phyloP scores from a whole-genome alignment of 2,888 invertebrate genomes.

The Brachypalpus laphriformis region DNA sequence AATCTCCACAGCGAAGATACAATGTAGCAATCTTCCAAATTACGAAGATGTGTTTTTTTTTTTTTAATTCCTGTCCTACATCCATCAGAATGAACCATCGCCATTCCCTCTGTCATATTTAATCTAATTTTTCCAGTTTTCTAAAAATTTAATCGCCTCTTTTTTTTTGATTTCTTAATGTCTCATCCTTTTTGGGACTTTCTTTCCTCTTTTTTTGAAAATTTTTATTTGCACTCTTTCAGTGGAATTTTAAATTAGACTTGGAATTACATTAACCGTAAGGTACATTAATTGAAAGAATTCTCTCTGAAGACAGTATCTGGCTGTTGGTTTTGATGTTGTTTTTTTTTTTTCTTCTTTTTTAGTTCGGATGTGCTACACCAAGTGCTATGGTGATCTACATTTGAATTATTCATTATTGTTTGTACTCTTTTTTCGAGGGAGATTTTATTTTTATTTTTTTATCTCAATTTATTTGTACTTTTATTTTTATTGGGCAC shows the following conservation, averaged over 20 bases:
- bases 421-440: background rate
- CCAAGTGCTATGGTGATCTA: constrained; percentile 22
- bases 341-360: background rate
- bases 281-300: constrained; percentile 36
- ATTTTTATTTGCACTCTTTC: constrained; percentile 12
- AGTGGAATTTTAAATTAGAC: constrained; percentile 28
- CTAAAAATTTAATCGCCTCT: background rate
- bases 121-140: background rate
- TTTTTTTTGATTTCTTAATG: background rate
- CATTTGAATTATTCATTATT: constrained; percentile 46
- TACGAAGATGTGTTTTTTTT: background rate
- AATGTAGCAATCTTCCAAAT: background rate
- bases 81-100: background rate
- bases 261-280: constrained; percentile 34
- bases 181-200: background rate
- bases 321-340: background rate
- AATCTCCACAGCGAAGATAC: no score
- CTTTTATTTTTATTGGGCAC: constrained; percentile 13
- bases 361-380: background rate
- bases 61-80: no score
- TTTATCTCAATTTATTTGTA: constrained; percentile 31
- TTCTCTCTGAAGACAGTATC: background rate
- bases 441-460: constrained; percentile 8
- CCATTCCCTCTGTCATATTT: background rate
- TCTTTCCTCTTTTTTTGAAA: background rate